Percentiles rank a stretch among this genome's conserved stretches.
Evolutionary conservation across 2,888 invertebrate genomes (phyloP).

Genomic region (Protonemura montana): DNA sequence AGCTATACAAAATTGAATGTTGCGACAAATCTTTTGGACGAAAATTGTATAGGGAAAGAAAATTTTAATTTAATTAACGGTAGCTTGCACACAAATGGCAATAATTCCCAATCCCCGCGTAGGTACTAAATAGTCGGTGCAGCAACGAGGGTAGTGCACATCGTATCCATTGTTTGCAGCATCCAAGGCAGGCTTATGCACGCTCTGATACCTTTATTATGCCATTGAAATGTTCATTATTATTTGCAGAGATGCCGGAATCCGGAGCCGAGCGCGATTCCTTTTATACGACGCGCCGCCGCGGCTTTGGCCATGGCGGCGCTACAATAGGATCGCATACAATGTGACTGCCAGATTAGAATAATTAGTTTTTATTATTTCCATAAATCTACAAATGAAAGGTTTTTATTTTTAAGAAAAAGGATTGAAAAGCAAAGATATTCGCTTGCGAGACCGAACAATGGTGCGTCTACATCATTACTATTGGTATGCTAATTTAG

Average conservation of each 20-base stretch:
- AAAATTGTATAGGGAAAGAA: neutral
- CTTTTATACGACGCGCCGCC: constrained; percentile 12
- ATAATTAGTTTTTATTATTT: constrained; percentile 38
- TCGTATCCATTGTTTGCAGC: constrained; percentile 8
- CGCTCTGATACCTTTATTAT: constrained; percentile 33
- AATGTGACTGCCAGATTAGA: constrained; percentile 37
- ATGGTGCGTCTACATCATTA: neutral
- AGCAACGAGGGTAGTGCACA: neutral
- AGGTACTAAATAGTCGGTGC: neutral
- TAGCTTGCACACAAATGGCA: neutral
- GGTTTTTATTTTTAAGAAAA: constrained; percentile 14
- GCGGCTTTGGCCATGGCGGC: neutral
- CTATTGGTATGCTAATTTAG: constrained; percentile 3
- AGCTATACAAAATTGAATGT: too few relatives aligned
- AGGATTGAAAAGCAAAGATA: constrained; percentile 14
- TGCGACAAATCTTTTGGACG: neutral
- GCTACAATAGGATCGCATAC: constrained; percentile 12
- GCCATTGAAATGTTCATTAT: constrained; percentile 33
- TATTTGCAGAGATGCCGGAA: neutral
- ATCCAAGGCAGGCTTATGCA: neutral
- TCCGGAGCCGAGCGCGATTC: constrained; percentile 16
- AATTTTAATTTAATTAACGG: neutral
- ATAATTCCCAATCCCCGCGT: neutral
- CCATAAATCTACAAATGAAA: constrained; percentile 33
- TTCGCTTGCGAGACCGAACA: constrained; percentile 9